Conservation (phyloP, 2,113 vertebrate genomes). For the Theropithecus gelada region DNA sequence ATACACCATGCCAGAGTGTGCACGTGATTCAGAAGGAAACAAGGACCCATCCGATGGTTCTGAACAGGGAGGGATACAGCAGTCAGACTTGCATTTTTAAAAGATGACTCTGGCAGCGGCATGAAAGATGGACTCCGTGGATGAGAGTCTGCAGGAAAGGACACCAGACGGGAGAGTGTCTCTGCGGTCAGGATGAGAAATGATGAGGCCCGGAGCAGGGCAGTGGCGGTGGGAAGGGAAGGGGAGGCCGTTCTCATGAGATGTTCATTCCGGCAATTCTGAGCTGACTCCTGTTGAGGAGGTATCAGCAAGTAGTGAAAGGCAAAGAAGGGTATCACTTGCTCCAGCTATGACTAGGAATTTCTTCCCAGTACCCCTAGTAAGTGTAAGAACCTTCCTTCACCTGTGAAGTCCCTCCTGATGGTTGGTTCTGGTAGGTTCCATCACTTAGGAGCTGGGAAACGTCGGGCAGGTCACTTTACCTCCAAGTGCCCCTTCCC, state of each 20-base stretch:
- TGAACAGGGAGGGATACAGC: not conserved
- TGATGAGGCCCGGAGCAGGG: not conserved
- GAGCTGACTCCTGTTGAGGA: not conserved
- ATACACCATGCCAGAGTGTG: fast-evolving
- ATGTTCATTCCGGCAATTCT: not conserved
- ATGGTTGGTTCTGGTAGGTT: not conserved
- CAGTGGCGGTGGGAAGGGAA: not conserved
- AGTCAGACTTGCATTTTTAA: not conserved
- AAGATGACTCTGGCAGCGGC: not conserved
- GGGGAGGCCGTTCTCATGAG: not conserved
- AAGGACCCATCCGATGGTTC: not conserved
- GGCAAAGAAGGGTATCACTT: not conserved
- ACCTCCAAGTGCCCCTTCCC: not conserved
- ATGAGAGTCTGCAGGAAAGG: not conserved
- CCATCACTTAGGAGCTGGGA: not conserved
- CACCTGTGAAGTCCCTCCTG: not conserved
- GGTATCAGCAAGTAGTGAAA: not conserved
- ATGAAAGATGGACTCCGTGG: not conserved
- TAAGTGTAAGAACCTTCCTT: not conserved
- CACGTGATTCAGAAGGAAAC: not conserved
- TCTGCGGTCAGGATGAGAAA: not conserved
- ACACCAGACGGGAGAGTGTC: not conserved
- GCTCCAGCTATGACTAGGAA: not conserved
- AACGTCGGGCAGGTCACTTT: not conserved
- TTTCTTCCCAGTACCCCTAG: not conserved